Evolutionary conservation across 1,140 invertebrate genomes (phyloP).

Genomic region (Laupala kohalensis): DNA sequence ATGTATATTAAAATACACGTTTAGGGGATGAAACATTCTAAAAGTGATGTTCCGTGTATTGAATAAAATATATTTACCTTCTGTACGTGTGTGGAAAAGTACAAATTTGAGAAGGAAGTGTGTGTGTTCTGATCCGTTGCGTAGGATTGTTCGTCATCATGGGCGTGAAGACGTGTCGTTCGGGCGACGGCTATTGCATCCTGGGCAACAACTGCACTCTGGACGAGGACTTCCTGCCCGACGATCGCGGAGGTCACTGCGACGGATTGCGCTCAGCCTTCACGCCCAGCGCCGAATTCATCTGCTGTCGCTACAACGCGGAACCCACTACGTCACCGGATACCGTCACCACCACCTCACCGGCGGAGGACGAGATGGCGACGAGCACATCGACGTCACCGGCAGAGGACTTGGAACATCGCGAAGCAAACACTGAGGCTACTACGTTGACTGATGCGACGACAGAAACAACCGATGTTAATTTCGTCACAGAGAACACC

Average conservation of each 20-base stretch:
- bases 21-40: too few relatives aligned
- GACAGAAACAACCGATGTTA: neutral
- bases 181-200: slow-evolving; percentile 30
- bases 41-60: too few relatives aligned
- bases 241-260: slow-evolving; percentile 27
- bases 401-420: neutral
- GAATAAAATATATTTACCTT: too few relatives aligned
- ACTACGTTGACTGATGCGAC: neutral
- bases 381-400: neutral
- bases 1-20: too few relatives aligned
- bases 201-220: slow-evolving; percentile 27
- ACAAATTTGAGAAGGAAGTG: too few relatives aligned
- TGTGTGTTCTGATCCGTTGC: slow-evolving; percentile 12
- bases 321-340: neutral
- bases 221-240: slow-evolving; percentile 30
- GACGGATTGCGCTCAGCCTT: slow-evolving; percentile 30
- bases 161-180: slow-evolving; percentile 29
- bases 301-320: slow-evolving; percentile 26
- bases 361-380: neutral
- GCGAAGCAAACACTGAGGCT: neutral
- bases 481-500: neutral
- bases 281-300: slow-evolving; percentile 29
- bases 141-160: slow-evolving; percentile 33
- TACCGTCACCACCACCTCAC: neutral
- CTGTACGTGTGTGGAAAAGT: too few relatives aligned